Conservation (phyloP, 1,140 invertebrate genomes). For the Zaprionus tsacasi region DNA sequence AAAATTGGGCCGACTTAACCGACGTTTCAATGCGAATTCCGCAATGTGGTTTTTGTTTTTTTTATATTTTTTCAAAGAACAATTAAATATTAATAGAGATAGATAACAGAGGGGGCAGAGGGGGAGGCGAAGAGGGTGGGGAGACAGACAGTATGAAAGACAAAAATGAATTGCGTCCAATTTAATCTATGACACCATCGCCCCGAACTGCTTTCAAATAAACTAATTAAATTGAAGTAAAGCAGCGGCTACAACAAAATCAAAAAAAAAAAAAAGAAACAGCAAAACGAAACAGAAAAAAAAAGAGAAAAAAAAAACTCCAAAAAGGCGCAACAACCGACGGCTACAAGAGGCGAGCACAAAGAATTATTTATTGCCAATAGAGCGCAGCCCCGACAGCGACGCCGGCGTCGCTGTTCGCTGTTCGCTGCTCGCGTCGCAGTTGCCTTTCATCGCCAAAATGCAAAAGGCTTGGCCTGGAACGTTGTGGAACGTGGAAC, state of each 20-base stretch:
- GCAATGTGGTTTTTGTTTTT: slow-evolving; percentile 6
- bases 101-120: not conserved
- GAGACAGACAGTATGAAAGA: slow-evolving; percentile 17
- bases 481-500: slow-evolving; percentile 38
- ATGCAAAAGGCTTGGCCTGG: slow-evolving; percentile 48
- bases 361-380: slow-evolving; percentile 82
- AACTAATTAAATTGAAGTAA: slow-evolving; percentile 81
- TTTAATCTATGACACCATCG: slow-evolving; percentile 81
- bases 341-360: slow-evolving; percentile 34
- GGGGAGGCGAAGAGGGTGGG: slow-evolving; percentile 20
- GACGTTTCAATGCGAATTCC: slow-evolving; percentile 40
- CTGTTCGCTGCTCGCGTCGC: slow-evolving; percentile 1
- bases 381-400: slow-evolving; percentile 26
- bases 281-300: slow-evolving; percentile 5
- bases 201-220: slow-evolving; percentile 79
- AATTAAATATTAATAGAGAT: slow-evolving; percentile 44
- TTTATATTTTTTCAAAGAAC: slow-evolving; percentile 30
- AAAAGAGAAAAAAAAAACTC: slow-evolving; percentile 5
- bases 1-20: slow-evolving; percentile 25
- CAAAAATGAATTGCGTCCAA: slow-evolving; percentile 71
- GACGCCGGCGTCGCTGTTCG: slow-evolving; percentile 14
- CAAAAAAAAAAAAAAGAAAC: slow-evolving; percentile 20
- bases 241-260: slow-evolving; percentile 50
- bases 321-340: slow-evolving; percentile 15
- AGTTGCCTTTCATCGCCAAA: slow-evolving; percentile 71